Percentiles rank a stretch among this genome's conserved stretches.
Conservation (phyloP, 2,113 vertebrate genomes). For the Cephalophus harveyi region DNA sequence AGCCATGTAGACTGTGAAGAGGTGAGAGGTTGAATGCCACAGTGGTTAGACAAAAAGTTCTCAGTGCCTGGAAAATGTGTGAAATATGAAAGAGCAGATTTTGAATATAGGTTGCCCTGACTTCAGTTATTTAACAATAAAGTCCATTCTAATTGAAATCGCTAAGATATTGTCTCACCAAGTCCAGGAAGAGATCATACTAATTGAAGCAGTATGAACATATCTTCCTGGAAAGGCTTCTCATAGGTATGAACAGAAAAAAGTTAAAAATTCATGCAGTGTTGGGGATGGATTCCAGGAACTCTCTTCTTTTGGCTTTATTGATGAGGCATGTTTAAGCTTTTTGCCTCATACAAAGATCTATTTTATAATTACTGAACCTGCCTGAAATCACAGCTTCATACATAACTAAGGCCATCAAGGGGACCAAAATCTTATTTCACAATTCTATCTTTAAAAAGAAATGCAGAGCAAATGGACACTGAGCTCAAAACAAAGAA, state of each 20-base stretch:
- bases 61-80: neutral
- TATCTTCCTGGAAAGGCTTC: neutral
- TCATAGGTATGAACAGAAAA: neutral
- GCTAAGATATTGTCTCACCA: neutral
- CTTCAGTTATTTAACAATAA: neutral
- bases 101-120: neutral
- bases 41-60: neutral
- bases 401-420: neutral
- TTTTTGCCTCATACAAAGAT: neutral
- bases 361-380: neutral
- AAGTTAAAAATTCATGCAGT: neutral
- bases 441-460: neutral
- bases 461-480: neutral
- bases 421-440: neutral
- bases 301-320: neutral
- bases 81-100: neutral
- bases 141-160: neutral
- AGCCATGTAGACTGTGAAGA: neutral
- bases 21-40: neutral
- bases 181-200: neutral
- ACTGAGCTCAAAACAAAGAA: neutral
- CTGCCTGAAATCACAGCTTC: neutral
- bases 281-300: neutral
- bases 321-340: neutral
- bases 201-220: neutral